Evolutionary conservation across 2,113 vertebrate species (phyloP).

Genomic region (Solea solea): DNA sequence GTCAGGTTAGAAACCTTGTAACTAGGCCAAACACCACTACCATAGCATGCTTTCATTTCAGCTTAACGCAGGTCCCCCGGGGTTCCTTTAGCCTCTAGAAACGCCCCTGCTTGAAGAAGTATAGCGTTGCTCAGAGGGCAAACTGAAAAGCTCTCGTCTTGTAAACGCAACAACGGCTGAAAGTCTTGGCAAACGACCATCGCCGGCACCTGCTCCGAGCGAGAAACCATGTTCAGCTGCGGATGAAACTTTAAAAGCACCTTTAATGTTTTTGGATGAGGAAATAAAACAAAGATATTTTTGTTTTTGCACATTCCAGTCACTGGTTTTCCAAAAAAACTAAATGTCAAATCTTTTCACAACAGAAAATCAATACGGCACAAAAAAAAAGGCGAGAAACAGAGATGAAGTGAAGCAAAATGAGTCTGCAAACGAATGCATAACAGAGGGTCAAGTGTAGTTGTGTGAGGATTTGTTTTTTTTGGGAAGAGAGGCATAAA

Average conservation of each 20-base stretch:
- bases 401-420: background rate
- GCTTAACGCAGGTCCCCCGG: no score
- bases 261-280: background rate
- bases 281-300: background rate
- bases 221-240: no score
- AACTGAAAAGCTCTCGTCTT: no score
- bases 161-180: no score
- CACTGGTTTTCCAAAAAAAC: background rate
- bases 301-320: background rate
- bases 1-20: no score
- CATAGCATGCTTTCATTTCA: no score
- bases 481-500: background rate
- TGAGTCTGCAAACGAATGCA: background rate
- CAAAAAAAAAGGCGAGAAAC: background rate
- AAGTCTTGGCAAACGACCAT: no score
- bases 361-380: background rate
- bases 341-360: background rate
- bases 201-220: no score
- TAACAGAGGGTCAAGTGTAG: conserved; percentile 5
- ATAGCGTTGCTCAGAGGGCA: no score
- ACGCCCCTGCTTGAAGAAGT: no score
- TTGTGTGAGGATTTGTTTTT: background rate
- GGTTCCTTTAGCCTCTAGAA: no score
- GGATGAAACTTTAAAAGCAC: background rate
- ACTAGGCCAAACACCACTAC: no score